Percentiles rank a stretch among this genome's conserved stretches.
phyloP scores from a whole-genome alignment of 2,888 invertebrate genomes.

The Disparrhopalites patrizii region DNA sequence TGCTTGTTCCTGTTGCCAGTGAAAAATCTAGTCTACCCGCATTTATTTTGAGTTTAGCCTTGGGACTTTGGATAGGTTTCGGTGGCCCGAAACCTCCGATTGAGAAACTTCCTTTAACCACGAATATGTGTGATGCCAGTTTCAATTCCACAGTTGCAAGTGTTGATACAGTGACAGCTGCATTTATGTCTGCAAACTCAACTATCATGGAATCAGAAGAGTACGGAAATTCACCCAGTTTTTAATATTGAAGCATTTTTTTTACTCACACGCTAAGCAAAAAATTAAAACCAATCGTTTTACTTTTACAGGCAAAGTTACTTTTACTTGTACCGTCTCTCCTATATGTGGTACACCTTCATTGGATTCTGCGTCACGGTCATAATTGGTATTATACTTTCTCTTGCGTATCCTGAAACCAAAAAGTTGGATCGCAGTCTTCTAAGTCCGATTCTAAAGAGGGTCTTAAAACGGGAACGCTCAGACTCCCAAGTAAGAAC shows the following conservation, averaged over 20 bases:
- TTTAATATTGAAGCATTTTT: too few relatives aligned
- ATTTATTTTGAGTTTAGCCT: constrained; percentile 49
- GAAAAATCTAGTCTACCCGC: constrained; percentile 57
- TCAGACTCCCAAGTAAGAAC: background rate
- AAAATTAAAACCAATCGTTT: background rate
- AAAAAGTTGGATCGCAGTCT: constrained; percentile 34
- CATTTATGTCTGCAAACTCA: too few relatives aligned
- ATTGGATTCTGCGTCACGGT: constrained; percentile 51
- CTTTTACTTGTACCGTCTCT: constrained; percentile 52
- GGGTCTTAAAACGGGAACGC: constrained; percentile 10
- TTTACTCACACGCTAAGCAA: too few relatives aligned
- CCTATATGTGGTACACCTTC: constrained; percentile 55
- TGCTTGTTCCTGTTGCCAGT: constrained; percentile 70
- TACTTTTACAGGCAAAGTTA: constrained; percentile 32
- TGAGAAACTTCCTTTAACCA: constrained; percentile 46
- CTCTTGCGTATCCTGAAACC: constrained; percentile 41
- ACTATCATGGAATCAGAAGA: background rate
- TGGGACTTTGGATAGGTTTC: constrained; percentile 80
- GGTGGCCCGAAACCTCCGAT: constrained; percentile 68
- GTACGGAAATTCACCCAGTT: background rate
- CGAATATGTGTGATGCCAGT: background rate
- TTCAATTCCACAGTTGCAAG: background rate
- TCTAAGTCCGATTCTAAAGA: constrained; percentile 38
- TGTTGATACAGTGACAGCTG: too few relatives aligned
- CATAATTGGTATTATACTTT: constrained; percentile 34